A percentile compares a stretch with the other conserved stretches of the same genome.
phyloP scores from a whole-genome alignment of 2,113 vertebrate species.

The Pterocles gutturalis region DNA sequence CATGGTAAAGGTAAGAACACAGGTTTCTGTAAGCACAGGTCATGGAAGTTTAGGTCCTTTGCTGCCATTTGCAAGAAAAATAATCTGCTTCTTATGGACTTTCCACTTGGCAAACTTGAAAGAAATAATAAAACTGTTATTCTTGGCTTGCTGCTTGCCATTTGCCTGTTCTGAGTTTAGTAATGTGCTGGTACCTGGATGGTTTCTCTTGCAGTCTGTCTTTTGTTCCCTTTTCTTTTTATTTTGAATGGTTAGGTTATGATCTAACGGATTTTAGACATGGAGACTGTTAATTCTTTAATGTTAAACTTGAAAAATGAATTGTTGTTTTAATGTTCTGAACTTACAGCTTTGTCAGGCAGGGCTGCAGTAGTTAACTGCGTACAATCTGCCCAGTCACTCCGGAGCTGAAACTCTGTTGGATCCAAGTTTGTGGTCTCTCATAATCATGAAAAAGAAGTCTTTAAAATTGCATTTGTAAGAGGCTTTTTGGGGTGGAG shows the following conservation, averaged over 20 bases:
- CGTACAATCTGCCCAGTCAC: not conserved
- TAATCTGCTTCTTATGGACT: not conserved
- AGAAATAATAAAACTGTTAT: slow-evolving; percentile 43
- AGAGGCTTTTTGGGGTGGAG: not conserved
- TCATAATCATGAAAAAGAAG: not conserved
- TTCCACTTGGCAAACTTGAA: slow-evolving; percentile 39
- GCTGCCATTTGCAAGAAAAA: slow-evolving; percentile 52
- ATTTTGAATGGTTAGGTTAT: not conserved
- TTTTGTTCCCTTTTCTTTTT: not conserved
- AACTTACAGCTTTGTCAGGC: not conserved
- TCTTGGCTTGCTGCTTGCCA: slow-evolving; percentile 33
- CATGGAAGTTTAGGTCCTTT: not conserved
- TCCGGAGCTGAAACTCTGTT: not conserved
- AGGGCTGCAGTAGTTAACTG: not conserved
- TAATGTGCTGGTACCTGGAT: slow-evolving; percentile 5
- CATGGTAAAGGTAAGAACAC: accelerated
- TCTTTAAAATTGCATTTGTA: not conserved
- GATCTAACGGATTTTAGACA: not conserved
- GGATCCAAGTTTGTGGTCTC: not conserved
- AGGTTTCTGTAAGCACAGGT: not conserved
- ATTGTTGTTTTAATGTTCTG: not conserved
- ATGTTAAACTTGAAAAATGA: not conserved
- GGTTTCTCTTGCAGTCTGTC: not conserved
- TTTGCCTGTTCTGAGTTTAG: slow-evolving; percentile 3
- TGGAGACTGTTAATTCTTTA: not conserved